phyloP scores from a whole-genome alignment of 2,888 invertebrate genomes.

The Clostera curtula region DNA sequence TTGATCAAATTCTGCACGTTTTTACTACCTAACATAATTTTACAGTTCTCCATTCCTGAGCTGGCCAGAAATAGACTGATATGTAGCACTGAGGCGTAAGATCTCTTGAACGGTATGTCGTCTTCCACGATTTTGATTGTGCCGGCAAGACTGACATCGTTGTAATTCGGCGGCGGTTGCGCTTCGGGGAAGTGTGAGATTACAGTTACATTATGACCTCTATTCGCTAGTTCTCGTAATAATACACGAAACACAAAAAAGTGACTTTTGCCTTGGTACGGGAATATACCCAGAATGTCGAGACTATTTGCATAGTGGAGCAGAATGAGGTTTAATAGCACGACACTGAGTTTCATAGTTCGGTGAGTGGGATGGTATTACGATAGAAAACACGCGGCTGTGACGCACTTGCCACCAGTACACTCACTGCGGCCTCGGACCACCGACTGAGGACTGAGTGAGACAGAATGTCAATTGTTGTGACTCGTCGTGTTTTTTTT shows the following conservation, averaged over 20 bases:
- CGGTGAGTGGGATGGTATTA: too few relatives aligned
- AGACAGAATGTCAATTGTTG: too few relatives aligned
- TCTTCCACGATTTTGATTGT: conserved; percentile 32
- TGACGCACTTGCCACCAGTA: too few relatives aligned
- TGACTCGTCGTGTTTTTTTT: too few relatives aligned
- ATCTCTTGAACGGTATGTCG: conserved; percentile 28
- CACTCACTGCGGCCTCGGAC: too few relatives aligned
- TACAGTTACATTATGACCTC: conserved; percentile 80
- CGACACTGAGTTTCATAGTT: conserved; percentile 26
- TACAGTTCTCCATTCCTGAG: conserved; percentile 47
- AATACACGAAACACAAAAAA: conserved; percentile 78
- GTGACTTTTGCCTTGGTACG: conserved; percentile 81
- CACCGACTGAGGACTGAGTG: too few relatives aligned
- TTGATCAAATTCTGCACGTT: conserved; percentile 51
- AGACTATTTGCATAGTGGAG: conserved; percentile 24
- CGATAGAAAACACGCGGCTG: neutral
- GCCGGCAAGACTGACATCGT: conserved; percentile 71
- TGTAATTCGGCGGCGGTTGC: conserved; percentile 67
- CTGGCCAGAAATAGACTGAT: conserved; percentile 26
- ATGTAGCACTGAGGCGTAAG: conserved; percentile 30
- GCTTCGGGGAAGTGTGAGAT: conserved; percentile 77
- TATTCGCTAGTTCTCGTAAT: conserved; percentile 72
- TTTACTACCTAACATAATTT: conserved; percentile 40
- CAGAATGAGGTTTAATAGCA: conserved; percentile 23
- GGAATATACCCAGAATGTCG: conserved; percentile 78